Conservation (phyloP, 2,888 invertebrate species). For the Meghimatium bilineatum region DNA sequence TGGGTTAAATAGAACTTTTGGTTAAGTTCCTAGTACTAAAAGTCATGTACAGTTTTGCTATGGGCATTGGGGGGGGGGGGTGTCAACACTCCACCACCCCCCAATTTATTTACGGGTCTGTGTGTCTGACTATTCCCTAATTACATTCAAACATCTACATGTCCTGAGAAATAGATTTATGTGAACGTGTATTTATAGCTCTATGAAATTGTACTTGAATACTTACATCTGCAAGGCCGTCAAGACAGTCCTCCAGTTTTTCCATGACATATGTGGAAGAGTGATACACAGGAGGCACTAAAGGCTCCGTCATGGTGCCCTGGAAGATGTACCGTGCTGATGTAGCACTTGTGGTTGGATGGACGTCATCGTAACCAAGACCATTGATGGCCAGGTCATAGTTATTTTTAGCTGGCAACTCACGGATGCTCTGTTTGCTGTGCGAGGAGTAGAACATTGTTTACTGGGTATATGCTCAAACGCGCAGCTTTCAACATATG, state of each 20-base stretch:
- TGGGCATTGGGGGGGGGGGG: too few species aligned
- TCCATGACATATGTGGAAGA: constrained; percentile 69
- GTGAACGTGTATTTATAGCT: too few species aligned
- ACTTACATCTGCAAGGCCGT: constrained; percentile 62
- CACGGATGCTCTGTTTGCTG: constrained; percentile 37
- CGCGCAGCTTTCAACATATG: too few species aligned
- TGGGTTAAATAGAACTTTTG: too few species aligned
- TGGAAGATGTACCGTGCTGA: constrained; percentile 54
- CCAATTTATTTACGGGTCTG: too few species aligned
- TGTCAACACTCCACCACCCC: too few species aligned
- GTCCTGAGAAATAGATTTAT: too few species aligned
- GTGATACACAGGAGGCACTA: constrained; percentile 70
- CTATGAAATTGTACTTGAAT: too few species aligned
- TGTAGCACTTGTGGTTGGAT: constrained; percentile 61
- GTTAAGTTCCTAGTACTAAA: too few species aligned
- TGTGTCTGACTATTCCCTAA: too few species aligned
- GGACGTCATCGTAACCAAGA: constrained; percentile 59
- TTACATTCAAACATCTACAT: too few species aligned
- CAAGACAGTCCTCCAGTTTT: constrained; percentile 66
- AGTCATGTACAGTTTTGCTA: too few species aligned
- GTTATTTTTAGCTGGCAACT: constrained; percentile 49
- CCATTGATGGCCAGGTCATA: constrained; percentile 50
- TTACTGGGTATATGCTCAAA: neutral
- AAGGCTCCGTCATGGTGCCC: constrained; percentile 59
- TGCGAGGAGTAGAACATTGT: neutral